Base-by-base conservation (phyloP, 2,888 invertebrate species). In the Amphipyra berbera region DNA sequence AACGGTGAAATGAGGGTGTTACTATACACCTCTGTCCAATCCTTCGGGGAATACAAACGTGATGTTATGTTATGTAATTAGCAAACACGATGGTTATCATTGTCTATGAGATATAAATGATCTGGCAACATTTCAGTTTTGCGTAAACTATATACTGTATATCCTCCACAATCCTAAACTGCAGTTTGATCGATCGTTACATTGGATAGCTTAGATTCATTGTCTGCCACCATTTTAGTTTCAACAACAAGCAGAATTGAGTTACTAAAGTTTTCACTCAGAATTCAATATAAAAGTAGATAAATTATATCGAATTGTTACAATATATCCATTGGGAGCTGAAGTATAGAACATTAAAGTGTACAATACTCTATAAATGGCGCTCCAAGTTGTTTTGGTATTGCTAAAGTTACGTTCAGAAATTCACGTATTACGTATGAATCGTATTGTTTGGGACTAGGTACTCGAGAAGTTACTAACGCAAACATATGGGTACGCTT, bases 301-400 rank as follows among this genome's bases (percentile, higher is more conserved):
- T 68, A 70, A 68, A 68, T 56, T 68, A 53, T 61, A 27, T 70
- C 6, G 52, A 61, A 70, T 50, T 61, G 68, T 53, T 49, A 35
- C 56, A 73, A 68, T 57, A 73, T 14, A 47, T 68, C 70, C 56
- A 68, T 44, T 68, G 68, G 49, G 53, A 61, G 13, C 40, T 50
- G 40, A 56, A 57, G 33, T 69, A 56, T 60, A 13, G 61, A 54
- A 37, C 70, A 73, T 68, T 70, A 71, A 27, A 55, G 44, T 45
- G 62, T 68, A 73, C 61, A 66, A 65, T 65, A 50, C 48, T 46
- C 50, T 40, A 59, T 55, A 58, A 65, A 77, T 63, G 60, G 53
- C 41, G 33, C 21, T 59, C 41, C 47, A 70, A 70, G 58, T 76
- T 70, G 74, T 63, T 61, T 47, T 62, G 37, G 46, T 70, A 78